A percentile compares a stretch with the other conserved stretches of the same genome.
Conservation (phyloP, 2,797 vertebrate genomes). For the Eidolon dupreanum region DNA sequence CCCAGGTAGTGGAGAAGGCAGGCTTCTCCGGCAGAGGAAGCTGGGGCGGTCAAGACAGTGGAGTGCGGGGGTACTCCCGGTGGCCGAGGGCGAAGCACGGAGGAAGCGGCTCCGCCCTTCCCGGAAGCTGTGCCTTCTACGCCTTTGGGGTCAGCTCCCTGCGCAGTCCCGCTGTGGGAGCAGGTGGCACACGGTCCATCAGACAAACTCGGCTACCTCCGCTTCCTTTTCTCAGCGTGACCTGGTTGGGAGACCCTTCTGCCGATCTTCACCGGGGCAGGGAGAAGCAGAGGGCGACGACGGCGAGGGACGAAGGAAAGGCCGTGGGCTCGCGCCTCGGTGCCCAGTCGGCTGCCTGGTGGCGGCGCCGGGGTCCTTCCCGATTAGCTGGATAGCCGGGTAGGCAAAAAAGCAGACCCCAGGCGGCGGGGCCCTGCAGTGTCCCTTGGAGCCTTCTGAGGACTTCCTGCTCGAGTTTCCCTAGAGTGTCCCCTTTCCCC, state of each 20-base stretch:
- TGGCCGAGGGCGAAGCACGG: neutral
- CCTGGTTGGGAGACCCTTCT: neutral
- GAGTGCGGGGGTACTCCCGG: neutral
- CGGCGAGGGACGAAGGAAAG: neutral
- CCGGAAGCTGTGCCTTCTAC: neutral
- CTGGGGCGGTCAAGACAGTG: accelerated
- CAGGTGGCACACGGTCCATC: accelerated
- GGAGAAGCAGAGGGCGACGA: neutral
- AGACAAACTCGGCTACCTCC: neutral
- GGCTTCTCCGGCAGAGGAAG: neutral
- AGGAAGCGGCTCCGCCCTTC: constrained; percentile 26
- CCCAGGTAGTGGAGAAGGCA: neutral
- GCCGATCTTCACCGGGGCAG: neutral
- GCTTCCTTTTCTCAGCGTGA: neutral
- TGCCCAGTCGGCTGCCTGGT: neutral
- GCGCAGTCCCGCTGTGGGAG: accelerated
- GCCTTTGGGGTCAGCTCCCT: accelerated
- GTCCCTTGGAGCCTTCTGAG: neutral
- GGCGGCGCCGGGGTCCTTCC: neutral
- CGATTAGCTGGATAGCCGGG: accelerated
- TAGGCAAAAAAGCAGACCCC: neutral
- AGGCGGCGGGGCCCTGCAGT: neutral
- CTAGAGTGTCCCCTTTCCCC: neutral
- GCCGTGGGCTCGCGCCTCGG: neutral
- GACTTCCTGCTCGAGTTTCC: neutral